Conservation (phyloP, 2,888 invertebrate genomes). For the Luffia ferchaultella region DNA sequence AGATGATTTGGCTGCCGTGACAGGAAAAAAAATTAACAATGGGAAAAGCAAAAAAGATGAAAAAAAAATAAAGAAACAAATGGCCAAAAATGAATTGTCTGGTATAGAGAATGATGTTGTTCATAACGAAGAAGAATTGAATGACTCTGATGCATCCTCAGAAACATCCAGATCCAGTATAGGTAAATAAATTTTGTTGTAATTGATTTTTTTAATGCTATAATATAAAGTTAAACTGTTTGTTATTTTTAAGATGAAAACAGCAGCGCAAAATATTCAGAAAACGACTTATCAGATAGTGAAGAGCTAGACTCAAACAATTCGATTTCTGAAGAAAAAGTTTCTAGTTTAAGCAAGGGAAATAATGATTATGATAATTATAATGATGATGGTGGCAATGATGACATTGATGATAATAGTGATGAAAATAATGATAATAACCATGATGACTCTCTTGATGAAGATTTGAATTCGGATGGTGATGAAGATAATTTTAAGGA, state of each 20-base stretch:
- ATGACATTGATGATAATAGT: constrained; percentile 15
- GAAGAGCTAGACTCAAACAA: constrained; percentile 33
- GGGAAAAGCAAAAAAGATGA: not conserved
- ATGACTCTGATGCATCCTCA: constrained; percentile 11
- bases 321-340: constrained; percentile 56
- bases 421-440: constrained; percentile 17
- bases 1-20: constrained; percentile 67
- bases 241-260: no score
- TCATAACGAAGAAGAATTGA: constrained; percentile 11
- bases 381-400: constrained; percentile 14
- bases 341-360: constrained; percentile 44
- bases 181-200: no score
- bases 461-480: constrained; percentile 16
- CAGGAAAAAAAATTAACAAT: constrained; percentile 34
- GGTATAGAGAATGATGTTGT: constrained; percentile 13
- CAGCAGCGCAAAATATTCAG: no score
- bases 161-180: no score
- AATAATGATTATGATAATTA: constrained; percentile 24
- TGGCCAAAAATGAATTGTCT: not conserved
- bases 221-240: no score
- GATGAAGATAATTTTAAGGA: no score
- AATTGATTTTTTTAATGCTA: no score
- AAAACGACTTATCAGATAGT: constrained; percentile 14
- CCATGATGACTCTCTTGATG: constrained; percentile 13
- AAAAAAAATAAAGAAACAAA: not conserved